Base-by-base conservation (phyloP, 2,113 vertebrate species). In the Merops nubicus region DNA sequence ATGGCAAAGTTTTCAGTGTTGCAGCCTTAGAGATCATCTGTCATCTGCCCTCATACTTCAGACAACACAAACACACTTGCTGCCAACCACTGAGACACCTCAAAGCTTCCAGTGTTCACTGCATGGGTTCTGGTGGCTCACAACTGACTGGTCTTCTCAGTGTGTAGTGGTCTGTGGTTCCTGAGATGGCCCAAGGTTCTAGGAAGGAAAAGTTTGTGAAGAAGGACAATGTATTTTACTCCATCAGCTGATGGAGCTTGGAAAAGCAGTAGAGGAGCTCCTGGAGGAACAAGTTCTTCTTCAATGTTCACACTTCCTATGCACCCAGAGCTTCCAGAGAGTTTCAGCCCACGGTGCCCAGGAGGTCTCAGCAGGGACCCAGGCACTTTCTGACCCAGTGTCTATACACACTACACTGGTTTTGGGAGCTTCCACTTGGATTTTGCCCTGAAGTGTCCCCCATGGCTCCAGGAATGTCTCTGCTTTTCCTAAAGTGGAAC, bases 391-490 rank as follows among this genome's bases (percentile, higher is more conserved):
- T 77, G 64, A 50, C 26, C 2, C 3, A 12, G 4, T 51, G 18
- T 25, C 42, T 1, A 0, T 20, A 26, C 1, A 1, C 8, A 6
- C 26, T 12, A 26, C 3, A 1, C 15, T 9, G 1, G 13, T 53
- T 93, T 38, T 45, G 70, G 62, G 38, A 91, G 11, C 11, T 56
- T 76, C 75, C 50, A 45, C 36, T 31, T 47, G 64, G 56, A 47
- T 47, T 25, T 69, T 51, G 29, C 50, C 31, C 43, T 12, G 13
- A 54, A 51, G 19, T 4, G 9, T 8, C 62, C 15, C 9, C 18
- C 14, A 15, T 0, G 0, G 53, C 43, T 50, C 34, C 51, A 85
- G 45, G 14, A 62, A 51, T 1, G 4, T 11, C 33, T 77, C 34
- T 53, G 48, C 18, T 14, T 45, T 85, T 93, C 57, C 76, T 19